Percentiles rank a stretch among this genome's conserved stretches.
phyloP scores from a whole-genome alignment of 2,113 vertebrate genomes.

The Proterorhinus semilunaris region DNA sequence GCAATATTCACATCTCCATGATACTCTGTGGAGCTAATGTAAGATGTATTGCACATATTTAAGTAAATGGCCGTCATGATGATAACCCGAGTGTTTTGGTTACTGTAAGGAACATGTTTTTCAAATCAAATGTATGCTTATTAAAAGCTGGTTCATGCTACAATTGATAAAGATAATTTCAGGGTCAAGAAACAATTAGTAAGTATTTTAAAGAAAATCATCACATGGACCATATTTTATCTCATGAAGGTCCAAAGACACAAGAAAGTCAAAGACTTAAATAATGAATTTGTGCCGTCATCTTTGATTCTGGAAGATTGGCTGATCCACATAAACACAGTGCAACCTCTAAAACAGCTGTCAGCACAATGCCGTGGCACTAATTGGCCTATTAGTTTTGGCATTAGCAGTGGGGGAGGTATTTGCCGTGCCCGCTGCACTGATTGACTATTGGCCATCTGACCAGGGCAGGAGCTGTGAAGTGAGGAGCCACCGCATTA shows the following conservation, averaged over 20 bases:
- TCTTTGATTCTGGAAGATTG: background rate
- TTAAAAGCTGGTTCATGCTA: no score
- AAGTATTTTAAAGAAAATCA: no score
- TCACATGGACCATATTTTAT: no score
- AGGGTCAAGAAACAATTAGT: no score
- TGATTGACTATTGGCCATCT: constrained; percentile 41
- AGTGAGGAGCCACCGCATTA: constrained; percentile 40
- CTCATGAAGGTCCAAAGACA: background rate
- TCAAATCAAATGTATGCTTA: no score
- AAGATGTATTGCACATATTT: no score
- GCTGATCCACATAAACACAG: background rate
- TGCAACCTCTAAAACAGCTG: constrained; percentile 32
- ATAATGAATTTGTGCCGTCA: background rate
- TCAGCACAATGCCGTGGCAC: constrained; percentile 47
- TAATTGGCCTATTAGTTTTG: constrained; percentile 66
- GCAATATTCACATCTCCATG: background rate
- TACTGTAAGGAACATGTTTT: no score
- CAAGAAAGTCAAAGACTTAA: background rate
- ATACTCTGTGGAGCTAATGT: background rate
- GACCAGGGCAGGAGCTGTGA: constrained; percentile 14
- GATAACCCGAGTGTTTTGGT: no score
- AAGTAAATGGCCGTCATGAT: no score
- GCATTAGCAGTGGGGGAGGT: constrained; percentile 46
- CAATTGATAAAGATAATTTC: no score
- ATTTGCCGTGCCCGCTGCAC: constrained; percentile 29